Conservation (phyloP, 2,797 vertebrate species). For the Arrhamphus sclerolepis region DNA sequence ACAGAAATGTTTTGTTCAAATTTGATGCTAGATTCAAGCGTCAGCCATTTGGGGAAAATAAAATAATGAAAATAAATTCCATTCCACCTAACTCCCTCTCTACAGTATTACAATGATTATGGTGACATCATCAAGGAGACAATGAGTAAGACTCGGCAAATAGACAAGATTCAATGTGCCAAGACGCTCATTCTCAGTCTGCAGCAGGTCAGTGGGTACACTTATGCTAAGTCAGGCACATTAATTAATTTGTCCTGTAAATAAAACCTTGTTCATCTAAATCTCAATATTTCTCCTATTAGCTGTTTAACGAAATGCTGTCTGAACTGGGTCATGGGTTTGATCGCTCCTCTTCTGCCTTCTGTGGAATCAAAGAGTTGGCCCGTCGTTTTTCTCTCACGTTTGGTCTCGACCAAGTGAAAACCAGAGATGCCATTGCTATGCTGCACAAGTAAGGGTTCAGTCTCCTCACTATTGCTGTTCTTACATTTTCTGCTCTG, state of each 20-base stretch:
- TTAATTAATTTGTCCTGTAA: no score
- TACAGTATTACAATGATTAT: conserved; percentile 98
- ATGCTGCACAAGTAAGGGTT: conserved; percentile 97
- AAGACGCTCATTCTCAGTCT: conserved; percentile 99
- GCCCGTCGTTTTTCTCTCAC: conserved; percentile 98
- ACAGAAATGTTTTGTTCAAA: no score
- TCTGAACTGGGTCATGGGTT: conserved; percentile 96
- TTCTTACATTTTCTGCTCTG: conserved; percentile 25
- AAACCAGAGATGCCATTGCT: conserved; percentile 98
- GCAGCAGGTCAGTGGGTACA: conserved; percentile 88
- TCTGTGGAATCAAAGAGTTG: conserved; percentile 98
- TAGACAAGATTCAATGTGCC: conserved; percentile 99
- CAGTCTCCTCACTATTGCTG: not conserved
- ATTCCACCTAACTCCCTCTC: not conserved
- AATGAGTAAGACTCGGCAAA: conserved; percentile 98
- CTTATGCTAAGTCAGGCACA: not conserved
- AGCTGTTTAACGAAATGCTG: conserved; percentile 99
- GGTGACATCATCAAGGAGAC: conserved; percentile 99
- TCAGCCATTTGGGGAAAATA: not conserved
- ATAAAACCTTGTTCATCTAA: not conserved
- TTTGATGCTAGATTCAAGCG: not conserved
- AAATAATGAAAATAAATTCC: not conserved
- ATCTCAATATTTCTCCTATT: conserved; percentile 11
- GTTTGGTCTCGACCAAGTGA: conserved; percentile 97
- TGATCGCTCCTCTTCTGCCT: conserved; percentile 94